Evolutionary conservation across 2,888 invertebrate species (phyloP).

Genomic region (Tipula unca): DNA sequence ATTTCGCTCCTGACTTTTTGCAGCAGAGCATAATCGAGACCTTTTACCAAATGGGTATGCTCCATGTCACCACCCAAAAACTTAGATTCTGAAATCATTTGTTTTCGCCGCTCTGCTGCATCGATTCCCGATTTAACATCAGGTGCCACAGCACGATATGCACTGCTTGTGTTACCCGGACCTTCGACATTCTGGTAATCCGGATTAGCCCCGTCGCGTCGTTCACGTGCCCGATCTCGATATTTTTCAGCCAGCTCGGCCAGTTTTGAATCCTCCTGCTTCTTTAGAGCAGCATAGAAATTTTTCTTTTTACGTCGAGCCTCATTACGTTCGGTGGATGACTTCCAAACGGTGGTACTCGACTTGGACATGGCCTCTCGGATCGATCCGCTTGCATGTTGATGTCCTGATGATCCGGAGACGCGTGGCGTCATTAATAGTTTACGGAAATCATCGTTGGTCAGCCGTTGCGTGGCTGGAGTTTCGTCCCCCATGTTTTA

Average conservation of each 20-base stretch:
- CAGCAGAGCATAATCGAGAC: conserved; percentile 81
- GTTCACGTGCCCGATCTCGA: conserved; percentile 81
- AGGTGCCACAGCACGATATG: conserved; percentile 83
- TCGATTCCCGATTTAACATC: conserved; percentile 90
- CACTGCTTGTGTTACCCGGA: conserved; percentile 45
- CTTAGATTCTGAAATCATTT: conserved; percentile 97
- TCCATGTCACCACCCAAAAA: conserved; percentile 99
- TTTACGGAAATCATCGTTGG: conserved; percentile 96
- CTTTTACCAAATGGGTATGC: conserved; percentile 99
- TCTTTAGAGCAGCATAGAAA: conserved; percentile 87
- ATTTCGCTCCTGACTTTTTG: conserved; percentile 95
- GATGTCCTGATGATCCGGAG: conserved; percentile 47
- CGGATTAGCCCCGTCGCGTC: conserved; percentile 74
- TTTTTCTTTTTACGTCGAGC: conserved; percentile 87
- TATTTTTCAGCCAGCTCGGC: conserved; percentile 92
- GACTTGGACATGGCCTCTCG: conserved; percentile 61
- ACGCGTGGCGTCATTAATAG: conserved; percentile 89
- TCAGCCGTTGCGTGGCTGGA: conserved; percentile 70
- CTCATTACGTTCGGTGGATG: conserved; percentile 63
- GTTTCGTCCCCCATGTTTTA: conserved; percentile 49
- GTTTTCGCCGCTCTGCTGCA: conserved; percentile 87
- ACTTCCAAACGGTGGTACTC: conserved; percentile 21
- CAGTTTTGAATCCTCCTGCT: conserved; percentile 90
- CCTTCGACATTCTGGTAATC: conserved; percentile 79
- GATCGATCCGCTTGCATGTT: conserved; percentile 47